Evolutionary conservation across 2,888 invertebrate genomes (phyloP).

Genomic region (Agrilus cyanescens): DNA sequence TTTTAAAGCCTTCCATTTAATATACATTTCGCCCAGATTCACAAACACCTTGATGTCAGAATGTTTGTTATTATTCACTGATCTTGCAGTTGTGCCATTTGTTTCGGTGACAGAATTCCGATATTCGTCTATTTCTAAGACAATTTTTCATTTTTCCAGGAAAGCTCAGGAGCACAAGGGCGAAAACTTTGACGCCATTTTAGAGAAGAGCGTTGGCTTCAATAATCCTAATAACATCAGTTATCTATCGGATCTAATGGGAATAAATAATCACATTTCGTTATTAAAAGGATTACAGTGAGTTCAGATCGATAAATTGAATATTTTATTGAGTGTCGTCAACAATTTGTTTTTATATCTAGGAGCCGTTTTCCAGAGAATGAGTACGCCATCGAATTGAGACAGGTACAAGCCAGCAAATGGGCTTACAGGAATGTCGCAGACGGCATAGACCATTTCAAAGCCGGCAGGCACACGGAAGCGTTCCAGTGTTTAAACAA

Average conservation of each 20-base stretch:
- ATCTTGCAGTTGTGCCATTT: too few species aligned
- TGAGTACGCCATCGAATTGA: conserved; percentile 73
- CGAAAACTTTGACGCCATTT: conserved; percentile 66
- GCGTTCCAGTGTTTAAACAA: conserved; percentile 91
- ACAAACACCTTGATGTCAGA: too few species aligned
- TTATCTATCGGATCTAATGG: conserved; percentile 64
- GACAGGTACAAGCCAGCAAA: conserved; percentile 83
- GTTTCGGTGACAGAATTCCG: too few species aligned
- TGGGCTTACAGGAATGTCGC: conserved; percentile 88
- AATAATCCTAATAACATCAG: conserved; percentile 82
- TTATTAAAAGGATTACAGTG: conserved; percentile 62
- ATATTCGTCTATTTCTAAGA: too few species aligned
- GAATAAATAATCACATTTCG: conserved; percentile 58
- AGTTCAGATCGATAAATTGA: conserved; percentile 16
- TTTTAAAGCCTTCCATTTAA: too few species aligned
- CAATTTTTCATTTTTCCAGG: conserved; percentile 40
- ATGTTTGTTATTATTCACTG: too few species aligned
- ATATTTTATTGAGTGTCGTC: not conserved
- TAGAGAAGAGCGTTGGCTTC: conserved; percentile 75
- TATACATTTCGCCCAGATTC: too few species aligned
- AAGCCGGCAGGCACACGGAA: conserved; percentile 83
- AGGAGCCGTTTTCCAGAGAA: conserved; percentile 66
- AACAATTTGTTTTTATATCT: conserved; percentile 10
- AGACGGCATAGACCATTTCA: conserved; percentile 92
- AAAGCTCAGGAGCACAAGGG: conserved; percentile 70